Conservation (phyloP, 2,888 invertebrate species). For the Agrotis ipsilon region DNA sequence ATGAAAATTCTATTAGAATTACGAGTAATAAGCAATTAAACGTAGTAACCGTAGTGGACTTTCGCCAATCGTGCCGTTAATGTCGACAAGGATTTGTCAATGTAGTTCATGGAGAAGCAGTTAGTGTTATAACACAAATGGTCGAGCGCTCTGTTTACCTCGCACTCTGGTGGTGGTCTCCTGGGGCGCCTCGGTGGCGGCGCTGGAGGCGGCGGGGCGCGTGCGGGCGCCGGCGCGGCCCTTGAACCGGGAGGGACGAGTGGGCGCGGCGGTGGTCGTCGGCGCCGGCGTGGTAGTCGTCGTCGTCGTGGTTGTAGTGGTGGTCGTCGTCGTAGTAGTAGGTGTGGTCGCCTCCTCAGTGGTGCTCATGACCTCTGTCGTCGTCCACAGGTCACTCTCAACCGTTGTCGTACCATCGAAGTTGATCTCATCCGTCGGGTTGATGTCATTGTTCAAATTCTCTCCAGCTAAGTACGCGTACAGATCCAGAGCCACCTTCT, state of each 20-base stretch:
- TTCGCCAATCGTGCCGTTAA: conserved; percentile 52
- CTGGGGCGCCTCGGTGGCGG: conserved; percentile 84
- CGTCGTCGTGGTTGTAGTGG: conserved; percentile 91
- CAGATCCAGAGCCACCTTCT: conserved; percentile 95
- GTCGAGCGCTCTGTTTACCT: conserved; percentile 76
- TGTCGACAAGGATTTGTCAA: conserved; percentile 60
- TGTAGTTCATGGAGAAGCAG: conserved; percentile 65
- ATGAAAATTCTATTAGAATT: conserved; percentile 31
- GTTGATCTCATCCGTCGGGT: conserved; percentile 77
- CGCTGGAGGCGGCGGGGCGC: conserved; percentile 79
- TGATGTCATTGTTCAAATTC: conserved; percentile 92
- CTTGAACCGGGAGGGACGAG: conserved; percentile 87
- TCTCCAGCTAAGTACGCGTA: conserved; percentile 94
- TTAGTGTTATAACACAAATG: conserved; percentile 52
- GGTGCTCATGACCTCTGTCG: conserved; percentile 87
- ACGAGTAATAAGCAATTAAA: conserved; percentile 55
- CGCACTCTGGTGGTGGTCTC: conserved; percentile 88
- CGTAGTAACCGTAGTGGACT: conserved; percentile 49
- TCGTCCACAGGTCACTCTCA: conserved; percentile 82
- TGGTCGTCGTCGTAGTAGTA: conserved; percentile 90
- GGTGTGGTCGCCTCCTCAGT: conserved; percentile 90
- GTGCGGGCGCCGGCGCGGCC: conserved; percentile 84
- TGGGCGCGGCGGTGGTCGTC: conserved; percentile 84
- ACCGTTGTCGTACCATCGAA: conserved; percentile 84
- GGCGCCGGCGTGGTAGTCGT: conserved; percentile 89